Evolutionary conservation across 2,888 invertebrate genomes (phyloP).

Genomic region (Phortica magna): DNA sequence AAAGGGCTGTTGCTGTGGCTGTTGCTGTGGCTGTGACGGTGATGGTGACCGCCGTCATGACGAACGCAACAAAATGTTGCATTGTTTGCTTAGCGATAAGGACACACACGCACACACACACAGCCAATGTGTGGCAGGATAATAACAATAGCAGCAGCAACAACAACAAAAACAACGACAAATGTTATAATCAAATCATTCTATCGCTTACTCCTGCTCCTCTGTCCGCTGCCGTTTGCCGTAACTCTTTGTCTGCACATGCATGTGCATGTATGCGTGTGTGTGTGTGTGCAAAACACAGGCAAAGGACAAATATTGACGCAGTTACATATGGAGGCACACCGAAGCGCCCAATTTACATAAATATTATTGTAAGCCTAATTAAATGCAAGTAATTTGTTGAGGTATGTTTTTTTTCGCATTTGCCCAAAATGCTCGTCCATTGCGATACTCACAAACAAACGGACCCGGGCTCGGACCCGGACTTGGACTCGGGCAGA

Average conservation of each 20-base stretch:
- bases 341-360: slow-evolving; percentile 61
- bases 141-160: slow-evolving; percentile 39
- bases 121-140: slow-evolving; percentile 33
- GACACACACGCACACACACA: slow-evolving; percentile 41
- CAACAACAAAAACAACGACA: slow-evolving; percentile 45
- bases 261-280: slow-evolving; percentile 4
- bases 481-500: not conserved
- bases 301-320: slow-evolving; percentile 60
- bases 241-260: slow-evolving; percentile 8
- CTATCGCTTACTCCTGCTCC: not conserved
- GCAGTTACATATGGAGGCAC: slow-evolving; percentile 40
- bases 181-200: slow-evolving; percentile 25
- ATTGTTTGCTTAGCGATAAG: slow-evolving; percentile 69
- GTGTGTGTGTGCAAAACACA: slow-evolving; percentile 34
- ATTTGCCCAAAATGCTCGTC: slow-evolving; percentile 39
- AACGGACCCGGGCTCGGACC: not conserved
- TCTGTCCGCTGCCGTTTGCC: not conserved
- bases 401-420: slow-evolving; percentile 9
- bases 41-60: not conserved
- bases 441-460: slow-evolving; percentile 21
- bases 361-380: slow-evolving; percentile 74
- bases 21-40: slow-evolving; percentile 28
- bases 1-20: slow-evolving; percentile 42
- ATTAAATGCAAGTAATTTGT: slow-evolving; percentile 69
- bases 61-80: slow-evolving; percentile 54